Base-by-base conservation (phyloP, 2,113 vertebrate genomes). In the Podilymbus podiceps region DNA sequence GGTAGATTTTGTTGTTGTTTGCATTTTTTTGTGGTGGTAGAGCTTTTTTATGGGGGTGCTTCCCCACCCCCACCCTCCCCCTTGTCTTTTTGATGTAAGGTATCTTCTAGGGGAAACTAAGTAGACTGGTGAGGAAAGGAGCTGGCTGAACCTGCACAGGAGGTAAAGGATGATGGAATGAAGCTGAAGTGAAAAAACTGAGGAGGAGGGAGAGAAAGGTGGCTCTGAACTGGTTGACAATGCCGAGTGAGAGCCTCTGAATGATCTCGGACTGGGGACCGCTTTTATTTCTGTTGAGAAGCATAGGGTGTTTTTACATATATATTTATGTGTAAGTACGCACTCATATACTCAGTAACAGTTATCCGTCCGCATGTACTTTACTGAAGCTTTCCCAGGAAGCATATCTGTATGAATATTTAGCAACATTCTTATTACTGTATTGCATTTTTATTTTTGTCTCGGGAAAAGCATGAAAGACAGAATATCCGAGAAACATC, bases 291-390 rank as follows among this genome's bases (percentile, higher is more conserved):
- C 35, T 74, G 7, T 63, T 40, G 64, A 66, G 56, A 47, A 85
- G 67, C 16, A 4, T 1, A 19, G 55, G 8, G 3, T 76, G 24
- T 56, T 80, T 64, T 67, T 50, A 17, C 12, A 13, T 9, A 7
- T 8, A 2, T 72, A 60, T 64, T n/a, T 59, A 1, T 23, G 1
- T 31, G 14, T 33, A 4, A 21, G 9, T 25, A 8, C 35, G 33
- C 19, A 25, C 1, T 0, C 2, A 2, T 5, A 4, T 42, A 11
- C 18, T 74, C 56, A 38, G 7, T 44, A 40, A 84, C 49, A 89
- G 68, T 19, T 35, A 63, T 49, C n/a, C 38, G 19, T 64, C 59
- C 1, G 1, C 38, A 1, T 31, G 50, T 5, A 3, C 33, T 55
- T 83, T 50, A 25, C 33, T 23, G 4, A 12, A 49, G 63, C 12